Base-by-base conservation (phyloP, 2,888 invertebrate genomes). In the Protodeltote pygarga region DNA sequence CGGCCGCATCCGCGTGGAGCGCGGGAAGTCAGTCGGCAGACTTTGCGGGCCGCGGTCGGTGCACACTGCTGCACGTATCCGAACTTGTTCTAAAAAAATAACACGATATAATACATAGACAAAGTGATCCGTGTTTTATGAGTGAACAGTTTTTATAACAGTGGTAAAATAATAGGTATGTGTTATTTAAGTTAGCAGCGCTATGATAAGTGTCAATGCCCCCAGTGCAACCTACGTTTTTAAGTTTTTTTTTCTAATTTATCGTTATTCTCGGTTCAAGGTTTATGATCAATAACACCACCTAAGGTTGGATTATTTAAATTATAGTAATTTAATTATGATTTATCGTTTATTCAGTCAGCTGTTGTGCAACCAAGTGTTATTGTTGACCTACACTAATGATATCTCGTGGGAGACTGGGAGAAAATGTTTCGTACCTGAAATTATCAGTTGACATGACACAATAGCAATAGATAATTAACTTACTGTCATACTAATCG, bases 21-120 rank as follows among this genome's bases (percentile, higher is more conserved):
- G 63, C 60, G 61, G 44, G 57, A 64, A 57, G 47, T 68, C 74
- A 74, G 73, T 74, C 59, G 54, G 61, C 57, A 53, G 58, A 53
- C 38, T 67, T 42, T 50, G 64, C 68, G 64, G 39, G 65, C 62
- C 60, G 65, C 61, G 70, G 59, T 59, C 60, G 65, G 67, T 62
- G 66, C 57, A 47, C 53, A 60, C 59, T 50, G 51, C 42, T 49
- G 49, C 61, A 50, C 39, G 39, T 32, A 38, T 25, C 35, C 44
- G 32, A 59, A 48, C 39, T 46, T 34, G 50, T 38, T 59, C 19
- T 34, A 54, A 49, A 63, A 63, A 69, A 48, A 25, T 42, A 27
- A 39, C 27, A 35, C 46, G 38, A n/a, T n/a, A n/a, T n/a, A n/a
- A n/a, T 45, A 37, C 35, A 27, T 44, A 57, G 25, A 49, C 44